Conservation (phyloP, 2,797 vertebrate species). For the Myoxocephalus aenaeus region DNA sequence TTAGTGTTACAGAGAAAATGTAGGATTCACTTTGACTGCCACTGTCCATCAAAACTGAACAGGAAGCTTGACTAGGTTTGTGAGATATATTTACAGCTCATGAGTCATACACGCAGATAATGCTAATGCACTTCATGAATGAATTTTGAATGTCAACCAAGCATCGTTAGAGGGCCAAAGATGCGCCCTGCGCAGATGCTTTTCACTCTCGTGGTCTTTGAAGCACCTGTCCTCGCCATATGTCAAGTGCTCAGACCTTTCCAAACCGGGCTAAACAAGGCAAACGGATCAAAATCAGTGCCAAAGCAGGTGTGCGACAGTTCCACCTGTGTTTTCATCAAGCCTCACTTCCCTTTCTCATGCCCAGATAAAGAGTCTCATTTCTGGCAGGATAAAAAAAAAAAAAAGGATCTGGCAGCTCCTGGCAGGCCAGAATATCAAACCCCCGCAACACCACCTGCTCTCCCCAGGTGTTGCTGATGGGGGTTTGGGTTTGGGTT, state of each 20-base stretch:
- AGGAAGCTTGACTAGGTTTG: slow-evolving; percentile 33
- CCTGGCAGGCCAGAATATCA: slow-evolving; percentile 61
- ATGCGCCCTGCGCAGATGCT: slow-evolving; percentile 62
- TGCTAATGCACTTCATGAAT: slow-evolving; percentile 54
- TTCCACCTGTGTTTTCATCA: slow-evolving; percentile 73
- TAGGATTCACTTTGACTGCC: slow-evolving; percentile 42
- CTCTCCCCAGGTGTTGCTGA: slow-evolving; percentile 52
- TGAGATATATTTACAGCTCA: slow-evolving; percentile 39
- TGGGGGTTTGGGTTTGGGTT: neutral
- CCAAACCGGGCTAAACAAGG: slow-evolving; percentile 66
- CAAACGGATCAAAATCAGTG: slow-evolving; percentile 64
- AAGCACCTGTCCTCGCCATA: slow-evolving; percentile 72
- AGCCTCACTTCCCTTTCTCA: slow-evolving; percentile 48
- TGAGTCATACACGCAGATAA: slow-evolving; percentile 29
- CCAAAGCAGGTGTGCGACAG: slow-evolving; percentile 73
- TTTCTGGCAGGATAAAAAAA: slow-evolving; percentile 60
- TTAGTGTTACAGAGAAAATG: slow-evolving; percentile 36
- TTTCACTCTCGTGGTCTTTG: slow-evolving; percentile 53
- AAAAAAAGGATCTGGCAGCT: slow-evolving; percentile 69
- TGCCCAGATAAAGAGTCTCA: slow-evolving; percentile 67
- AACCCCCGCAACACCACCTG: slow-evolving; percentile 55
- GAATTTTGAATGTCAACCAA: slow-evolving; percentile 67
- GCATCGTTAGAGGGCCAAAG: slow-evolving; percentile 52
- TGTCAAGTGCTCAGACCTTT: slow-evolving; percentile 62
- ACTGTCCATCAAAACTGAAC: slow-evolving; percentile 35